Percentiles rank a stretch among this genome's conserved stretches.
These are phyloP conservation scores for Choristoneura rosaceana DNA, from an alignment of 2,888 invertebrate species.

Conservation along the genomic window DNA sequence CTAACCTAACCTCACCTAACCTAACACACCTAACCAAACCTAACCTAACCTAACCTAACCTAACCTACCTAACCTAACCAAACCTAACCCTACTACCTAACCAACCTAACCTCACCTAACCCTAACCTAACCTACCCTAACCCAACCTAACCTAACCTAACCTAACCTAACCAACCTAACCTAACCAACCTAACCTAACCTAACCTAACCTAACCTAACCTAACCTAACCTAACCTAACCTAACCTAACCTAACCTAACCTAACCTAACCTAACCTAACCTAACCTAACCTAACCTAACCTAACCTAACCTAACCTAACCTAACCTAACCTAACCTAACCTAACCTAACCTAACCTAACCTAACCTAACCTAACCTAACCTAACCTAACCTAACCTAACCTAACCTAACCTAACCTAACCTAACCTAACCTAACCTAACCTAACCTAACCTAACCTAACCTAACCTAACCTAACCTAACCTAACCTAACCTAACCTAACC, in stretches of 20 bases:
- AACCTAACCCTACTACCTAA: too few relatives aligned
- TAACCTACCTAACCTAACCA: too few relatives aligned
- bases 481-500: constrained; percentile 43
- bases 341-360: constrained; percentile 41
- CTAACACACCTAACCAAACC: constrained; percentile 45
- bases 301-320: constrained; percentile 42
- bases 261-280: constrained; percentile 42
- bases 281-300: constrained; percentile 42
- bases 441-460: constrained; percentile 43
- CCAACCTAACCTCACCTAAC: too few relatives aligned
- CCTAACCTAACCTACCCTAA: too few relatives aligned
- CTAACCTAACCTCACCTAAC: constrained; percentile 40
- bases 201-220: constrained; percentile 44
- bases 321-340: constrained; percentile 41
- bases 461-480: constrained; percentile 43
- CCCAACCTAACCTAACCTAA: too few relatives aligned
- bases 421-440: constrained; percentile 42
- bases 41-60: constrained; percentile 43
- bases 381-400: constrained; percentile 43
- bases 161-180: constrained; percentile 37
- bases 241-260: constrained; percentile 44
- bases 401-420: constrained; percentile 43
- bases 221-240: constrained; percentile 45
- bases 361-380: constrained; percentile 43
- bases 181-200: constrained; percentile 46